Conservation (phyloP, 2,888 invertebrate genomes). For the Mesorhabditis belari region DNA sequence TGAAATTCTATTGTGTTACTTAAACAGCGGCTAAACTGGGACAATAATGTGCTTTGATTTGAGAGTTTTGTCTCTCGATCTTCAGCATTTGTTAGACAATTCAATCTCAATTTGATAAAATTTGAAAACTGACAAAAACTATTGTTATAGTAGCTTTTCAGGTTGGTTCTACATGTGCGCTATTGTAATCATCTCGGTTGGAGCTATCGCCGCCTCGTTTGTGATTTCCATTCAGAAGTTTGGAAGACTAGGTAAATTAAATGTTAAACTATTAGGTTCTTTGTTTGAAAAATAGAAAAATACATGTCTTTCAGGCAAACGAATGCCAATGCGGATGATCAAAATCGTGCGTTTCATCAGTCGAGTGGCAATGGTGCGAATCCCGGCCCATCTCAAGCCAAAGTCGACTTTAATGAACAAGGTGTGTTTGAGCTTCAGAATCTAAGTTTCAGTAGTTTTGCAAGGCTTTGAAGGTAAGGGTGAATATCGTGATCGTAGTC, state of each 20-base stretch:
- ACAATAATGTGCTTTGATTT: too few relatives aligned
- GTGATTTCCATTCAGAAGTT: conserved; percentile 8
- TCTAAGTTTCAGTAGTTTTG: too few relatives aligned
- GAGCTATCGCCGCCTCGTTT: conserved; percentile 16
- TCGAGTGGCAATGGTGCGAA: not conserved
- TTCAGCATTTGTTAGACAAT: not conserved
- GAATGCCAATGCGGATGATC: not conserved
- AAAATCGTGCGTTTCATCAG: not conserved
- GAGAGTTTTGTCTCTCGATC: not conserved
- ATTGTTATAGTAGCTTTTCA: conserved; percentile 4
- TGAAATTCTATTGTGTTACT: too few relatives aligned
- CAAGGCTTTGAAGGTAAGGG: too few relatives aligned
- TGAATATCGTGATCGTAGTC: too few relatives aligned
- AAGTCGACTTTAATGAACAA: not conserved
- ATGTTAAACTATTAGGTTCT: not conserved
- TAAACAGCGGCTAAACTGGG: too few relatives aligned
- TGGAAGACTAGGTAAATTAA: not conserved
- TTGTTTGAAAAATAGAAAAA: not conserved
- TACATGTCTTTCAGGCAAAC: not conserved
- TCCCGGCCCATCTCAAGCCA: not conserved
- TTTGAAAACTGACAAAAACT: too few relatives aligned
- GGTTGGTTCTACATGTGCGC: conserved; percentile 20
- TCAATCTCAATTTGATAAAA: not conserved
- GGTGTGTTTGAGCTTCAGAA: not conserved
- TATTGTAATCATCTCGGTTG: conserved; percentile 17